Evolutionary conservation across 2,797 vertebrate species (phyloP), one percentile per base, ranked within the genome.

Genomic region (Acanthornis magna): DNA sequence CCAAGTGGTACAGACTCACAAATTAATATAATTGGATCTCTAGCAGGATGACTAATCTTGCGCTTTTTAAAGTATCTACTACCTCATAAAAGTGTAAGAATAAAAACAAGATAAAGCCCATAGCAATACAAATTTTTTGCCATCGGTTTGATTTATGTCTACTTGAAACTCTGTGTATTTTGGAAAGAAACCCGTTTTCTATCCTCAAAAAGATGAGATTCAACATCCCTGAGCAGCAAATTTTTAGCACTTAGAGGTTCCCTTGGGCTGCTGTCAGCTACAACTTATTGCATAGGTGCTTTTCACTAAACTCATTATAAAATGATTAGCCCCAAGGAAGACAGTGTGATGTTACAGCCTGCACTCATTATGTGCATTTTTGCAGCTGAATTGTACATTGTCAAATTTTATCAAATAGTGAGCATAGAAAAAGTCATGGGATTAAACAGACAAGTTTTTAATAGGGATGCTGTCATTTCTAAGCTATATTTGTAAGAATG

Each of bases 261-360:
- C 97, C 96, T 91, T 97, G 92, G 96, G 98, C 97, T 96, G 79
- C 96, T 98, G 97, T 98, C 97, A 98, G 67, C 93, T 93, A 82
- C 95, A 94, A 97, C 96, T 97, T 97, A 98, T 96, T 97, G 97
- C 95, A 96, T 85, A 97, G 97, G 97, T 97, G 92, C 95, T 96
- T 97, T 95, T 96, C 91, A 96, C 95, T 97, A 96, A 98, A 97
- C 92, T 98, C 96, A 96, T 98, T 98, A 97, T 92, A 94, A 97
- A 98, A 95, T 96, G 92, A 97, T 97, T 97, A 98, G 97, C 97
- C 97, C 96, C 75, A 58, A 97, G 97, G 91, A 96, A 97, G 94
- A 91, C 27, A 91, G 61, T 90, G 77, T 57, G 58, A 20, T 85
- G 83, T 75, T 96, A 45, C 60, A 94, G 75, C 81, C 92, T 58